Evolutionary conservation across 2,113 vertebrate genomes (phyloP).

Genomic region (Vimba vimba): DNA sequence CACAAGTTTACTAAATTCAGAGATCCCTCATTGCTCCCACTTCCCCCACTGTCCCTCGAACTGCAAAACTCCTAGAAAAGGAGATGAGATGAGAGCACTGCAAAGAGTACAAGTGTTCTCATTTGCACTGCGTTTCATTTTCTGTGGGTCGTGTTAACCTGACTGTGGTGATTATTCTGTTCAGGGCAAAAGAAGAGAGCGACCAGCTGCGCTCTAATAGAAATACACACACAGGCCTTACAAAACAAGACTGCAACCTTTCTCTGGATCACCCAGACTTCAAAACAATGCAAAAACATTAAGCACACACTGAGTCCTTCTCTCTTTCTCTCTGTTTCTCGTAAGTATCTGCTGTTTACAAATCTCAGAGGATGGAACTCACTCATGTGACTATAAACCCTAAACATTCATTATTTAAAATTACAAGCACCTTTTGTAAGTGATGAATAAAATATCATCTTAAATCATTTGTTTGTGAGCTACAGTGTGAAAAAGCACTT

Average conservation of each 20-base stretch:
- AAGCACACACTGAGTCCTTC: slow-evolving; percentile 68
- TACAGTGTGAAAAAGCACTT: not conserved
- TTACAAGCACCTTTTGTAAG: not conserved
- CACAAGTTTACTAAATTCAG: not conserved
- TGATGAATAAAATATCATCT: not conserved
- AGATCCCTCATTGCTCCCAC: not conserved
- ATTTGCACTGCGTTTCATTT: slow-evolving; percentile 74
- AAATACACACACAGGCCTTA: slow-evolving; percentile 85
- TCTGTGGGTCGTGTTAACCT: slow-evolving; percentile 94
- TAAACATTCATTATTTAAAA: not conserved
- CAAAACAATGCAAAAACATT: slow-evolving; percentile 85
- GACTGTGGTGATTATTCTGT: slow-evolving; percentile 86
- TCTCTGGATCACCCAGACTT: slow-evolving; percentile 70
- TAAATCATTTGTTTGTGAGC: not conserved
- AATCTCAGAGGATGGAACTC: not conserved
- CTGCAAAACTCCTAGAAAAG: slow-evolving; percentile 42
- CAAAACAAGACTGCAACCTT: slow-evolving; percentile 89
- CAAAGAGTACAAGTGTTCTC: slow-evolving; percentile 48
- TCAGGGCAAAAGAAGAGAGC: slow-evolving; percentile 77
- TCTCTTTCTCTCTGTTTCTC: not conserved
- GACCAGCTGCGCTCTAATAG: slow-evolving; percentile 96
- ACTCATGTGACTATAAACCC: not conserved
- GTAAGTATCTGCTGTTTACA: slow-evolving; percentile 21
- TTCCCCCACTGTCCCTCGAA: not conserved
- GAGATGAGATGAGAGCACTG: slow-evolving; percentile 60